Evolutionary conservation across 2,797 vertebrate species (phyloP), one percentile per base, ranked within the genome.

Genomic region (Epinephelus awoara): DNA sequence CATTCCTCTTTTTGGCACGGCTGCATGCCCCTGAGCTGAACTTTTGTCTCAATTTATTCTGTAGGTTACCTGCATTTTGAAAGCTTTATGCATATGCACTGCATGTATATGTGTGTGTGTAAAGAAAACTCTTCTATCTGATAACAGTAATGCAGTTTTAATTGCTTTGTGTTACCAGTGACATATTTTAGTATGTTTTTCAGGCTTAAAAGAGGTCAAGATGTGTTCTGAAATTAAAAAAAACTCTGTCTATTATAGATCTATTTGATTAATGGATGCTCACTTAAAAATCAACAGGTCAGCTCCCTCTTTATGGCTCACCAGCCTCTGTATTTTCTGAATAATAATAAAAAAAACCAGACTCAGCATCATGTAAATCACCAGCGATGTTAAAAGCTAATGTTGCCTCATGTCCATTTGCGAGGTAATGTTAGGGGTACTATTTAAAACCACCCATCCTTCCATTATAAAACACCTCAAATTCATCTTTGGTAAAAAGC

Each of bases 181-280:
- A 54, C 38, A 47, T 58, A n/a, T 59, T 65, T 64, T 21, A 44
- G 18, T 57, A 6, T 29, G 13, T 69, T 80, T 25, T 52, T 64
- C 12, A 50, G 47, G 29, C 11, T 68, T 25, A 29, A 57, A 57
- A 12, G 15, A 66, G 40, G 61, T 50, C 46, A 72, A 84, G 46
- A 56, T 61, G 34, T 47, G 56, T 59, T 74, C 21, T 44, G 23
- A 75, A 72, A 75, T 82, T n/a, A n/a, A 75, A 49, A 34, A 84
- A 76, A 49, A 5, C 27, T 27, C 17, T 38, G 47, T 72, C 25
- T 19, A 72, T 74, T 80, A 58, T 12, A 63, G 44, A n/a, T 64
- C 19, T 58, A 64, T 85, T 86, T 86, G 75, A 92, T 81, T 72
- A 85, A 92, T 90, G 80, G 74, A 23, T 61, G n/a, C 23, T 83